These are phyloP conservation scores for Hypena proboscidalis DNA, from an alignment of 2,888 invertebrate genomes.

Conservation along the genomic window DNA sequence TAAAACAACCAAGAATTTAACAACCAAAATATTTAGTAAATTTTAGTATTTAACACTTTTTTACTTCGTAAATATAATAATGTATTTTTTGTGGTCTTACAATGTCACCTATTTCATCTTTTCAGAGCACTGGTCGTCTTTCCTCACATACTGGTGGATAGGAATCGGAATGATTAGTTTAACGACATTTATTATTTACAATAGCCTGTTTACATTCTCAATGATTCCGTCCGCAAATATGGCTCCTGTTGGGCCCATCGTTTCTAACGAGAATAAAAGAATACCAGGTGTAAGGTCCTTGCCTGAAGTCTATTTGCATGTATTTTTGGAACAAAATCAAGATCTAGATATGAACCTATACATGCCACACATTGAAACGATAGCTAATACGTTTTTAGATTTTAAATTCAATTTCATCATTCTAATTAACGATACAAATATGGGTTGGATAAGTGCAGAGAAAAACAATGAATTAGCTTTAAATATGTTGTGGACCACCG, in stretches of 20 bases:
- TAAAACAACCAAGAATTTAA: too few species aligned
- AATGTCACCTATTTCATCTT: too few species aligned
- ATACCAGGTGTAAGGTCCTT: constrained; percentile 15
- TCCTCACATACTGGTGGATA: constrained; percentile 71
- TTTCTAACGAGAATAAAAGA: constrained; percentile 24
- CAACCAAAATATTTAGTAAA: too few species aligned
- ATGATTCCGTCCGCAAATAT: constrained; percentile 49
- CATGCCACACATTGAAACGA: constrained; percentile 60
- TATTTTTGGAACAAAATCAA: constrained; percentile 55
- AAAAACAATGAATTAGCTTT: constrained; percentile 67
- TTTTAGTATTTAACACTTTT: too few species aligned
- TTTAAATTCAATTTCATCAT: constrained; percentile 65
- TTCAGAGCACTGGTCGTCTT: constrained; percentile 74
- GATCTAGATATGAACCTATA: constrained; percentile 57
- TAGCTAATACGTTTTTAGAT: constrained; percentile 59
- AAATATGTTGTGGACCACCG: constrained; percentile 58
- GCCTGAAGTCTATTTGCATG: constrained; percentile 65
- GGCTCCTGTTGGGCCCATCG: constrained; percentile 35
- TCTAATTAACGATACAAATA: constrained; percentile 61
- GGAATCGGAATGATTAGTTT: constrained; percentile 70
- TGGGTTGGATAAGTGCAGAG: constrained; percentile 52
- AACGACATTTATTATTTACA: constrained; percentile 69
- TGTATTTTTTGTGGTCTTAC: too few species aligned
- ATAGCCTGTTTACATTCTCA: constrained; percentile 60
- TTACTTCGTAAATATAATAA: too few species aligned